A percentile compares a stretch with the other conserved stretches of the same genome.
These are phyloP conservation scores for Neopelma chrysocephalum DNA, from an alignment of 2,797 vertebrate species.

Conservation along the genomic window DNA sequence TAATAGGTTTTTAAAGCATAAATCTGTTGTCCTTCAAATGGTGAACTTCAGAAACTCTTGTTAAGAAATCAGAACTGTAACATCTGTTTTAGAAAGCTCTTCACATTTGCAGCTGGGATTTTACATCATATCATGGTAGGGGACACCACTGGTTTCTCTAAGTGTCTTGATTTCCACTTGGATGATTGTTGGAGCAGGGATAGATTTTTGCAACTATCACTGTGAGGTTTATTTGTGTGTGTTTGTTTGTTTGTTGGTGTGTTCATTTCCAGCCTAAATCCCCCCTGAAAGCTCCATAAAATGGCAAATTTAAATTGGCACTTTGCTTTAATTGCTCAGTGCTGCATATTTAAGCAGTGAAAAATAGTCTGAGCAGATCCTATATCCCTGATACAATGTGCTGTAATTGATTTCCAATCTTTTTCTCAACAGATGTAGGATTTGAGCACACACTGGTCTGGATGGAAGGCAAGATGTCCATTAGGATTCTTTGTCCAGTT, in stretches of 20 bases:
- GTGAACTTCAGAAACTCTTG: background rate
- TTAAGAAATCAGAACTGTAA: background rate
- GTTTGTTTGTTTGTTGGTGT: background rate
- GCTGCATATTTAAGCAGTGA: background rate
- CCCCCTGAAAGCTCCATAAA: background rate
- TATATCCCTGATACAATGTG: background rate
- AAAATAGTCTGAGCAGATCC: background rate
- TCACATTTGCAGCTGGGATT: background rate
- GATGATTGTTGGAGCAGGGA: background rate
- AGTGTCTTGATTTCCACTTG: background rate
- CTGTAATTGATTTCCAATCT: background rate
- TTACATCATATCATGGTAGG: background rate
- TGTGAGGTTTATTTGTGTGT: background rate
- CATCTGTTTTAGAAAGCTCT: background rate
- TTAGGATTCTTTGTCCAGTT: background rate
- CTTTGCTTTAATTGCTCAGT: background rate
- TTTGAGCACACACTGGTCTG: background rate
- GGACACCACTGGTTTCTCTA: background rate
- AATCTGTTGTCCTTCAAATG: background rate
- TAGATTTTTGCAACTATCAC: background rate
- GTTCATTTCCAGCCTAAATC: background rate
- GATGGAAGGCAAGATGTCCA: background rate
- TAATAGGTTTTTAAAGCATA: background rate
- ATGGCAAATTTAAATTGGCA: background rate
- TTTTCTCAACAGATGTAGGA: background rate